Percentiles rank a stretch among this genome's conserved stretches.
Conservation (phyloP, 1,140 invertebrate genomes). For the Leptinotarsa undecemlineata region DNA sequence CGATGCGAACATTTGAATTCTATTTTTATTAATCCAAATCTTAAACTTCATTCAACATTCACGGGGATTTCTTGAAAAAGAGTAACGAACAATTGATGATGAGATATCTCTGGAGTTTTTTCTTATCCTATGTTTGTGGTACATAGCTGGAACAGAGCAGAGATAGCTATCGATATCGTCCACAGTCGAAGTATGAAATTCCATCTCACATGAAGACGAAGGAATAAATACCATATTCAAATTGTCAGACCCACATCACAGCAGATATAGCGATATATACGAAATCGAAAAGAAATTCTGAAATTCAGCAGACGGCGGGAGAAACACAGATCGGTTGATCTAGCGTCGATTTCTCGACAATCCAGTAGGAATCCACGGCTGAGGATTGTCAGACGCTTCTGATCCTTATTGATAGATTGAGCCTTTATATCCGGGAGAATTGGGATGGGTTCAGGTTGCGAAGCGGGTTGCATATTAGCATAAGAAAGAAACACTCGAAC, state of each 20-base stretch:
- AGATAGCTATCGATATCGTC: too few relatives aligned
- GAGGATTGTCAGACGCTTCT: conserved; percentile 38
- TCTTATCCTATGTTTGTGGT: too few relatives aligned
- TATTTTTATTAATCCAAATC: too few relatives aligned
- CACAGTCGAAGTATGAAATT: background rate
- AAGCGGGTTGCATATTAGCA: conserved; percentile 37
- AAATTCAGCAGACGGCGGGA: conserved; percentile 30
- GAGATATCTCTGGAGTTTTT: too few relatives aligned
- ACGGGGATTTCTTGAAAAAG: too few relatives aligned
- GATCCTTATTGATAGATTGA: conserved; percentile 44
- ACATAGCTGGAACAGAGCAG: too few relatives aligned
- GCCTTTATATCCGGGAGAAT: conserved; percentile 25
- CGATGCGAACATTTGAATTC: too few relatives aligned
- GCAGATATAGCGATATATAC: conserved; percentile 12
- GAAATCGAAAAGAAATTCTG: conserved; percentile 12
- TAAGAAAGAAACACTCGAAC: conserved; percentile 37
- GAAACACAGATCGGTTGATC: conserved; percentile 37
- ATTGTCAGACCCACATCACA: conserved; percentile 42
- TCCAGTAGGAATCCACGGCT: conserved; percentile 40
- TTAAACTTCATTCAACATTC: too few relatives aligned
- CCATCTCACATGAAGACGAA: background rate
- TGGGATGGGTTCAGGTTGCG: conserved; percentile 21
- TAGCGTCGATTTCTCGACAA: conserved; percentile 38
- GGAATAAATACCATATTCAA: conserved; percentile 31
- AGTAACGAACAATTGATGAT: too few relatives aligned